Evolutionary conservation across 2,888 invertebrate species (phyloP).

Genomic region (Schizaphis graminum): DNA sequence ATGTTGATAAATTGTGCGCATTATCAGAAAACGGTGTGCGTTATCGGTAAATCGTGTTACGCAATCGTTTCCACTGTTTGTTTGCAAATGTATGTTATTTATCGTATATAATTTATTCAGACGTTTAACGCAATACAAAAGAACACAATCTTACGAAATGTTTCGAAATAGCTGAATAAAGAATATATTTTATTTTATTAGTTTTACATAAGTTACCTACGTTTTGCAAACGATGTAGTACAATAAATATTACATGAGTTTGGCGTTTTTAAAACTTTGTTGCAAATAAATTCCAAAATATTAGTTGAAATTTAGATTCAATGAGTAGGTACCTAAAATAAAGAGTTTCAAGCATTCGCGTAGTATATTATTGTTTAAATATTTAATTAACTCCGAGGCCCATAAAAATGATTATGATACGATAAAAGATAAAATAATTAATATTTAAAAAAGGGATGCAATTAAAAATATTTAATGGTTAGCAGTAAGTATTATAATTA

Average conservation of each 20-base stretch:
- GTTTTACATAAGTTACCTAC: conserved; percentile 14
- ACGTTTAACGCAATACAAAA: neutral
- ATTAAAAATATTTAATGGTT: neutral
- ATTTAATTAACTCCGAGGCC: conserved; percentile 2
- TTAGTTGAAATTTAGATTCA: neutral
- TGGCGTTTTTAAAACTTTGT: neutral
- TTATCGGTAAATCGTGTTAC: neutral
- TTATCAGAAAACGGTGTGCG: neutral
- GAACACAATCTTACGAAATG: neutral
- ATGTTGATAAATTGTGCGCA: neutral
- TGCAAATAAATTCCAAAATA: neutral
- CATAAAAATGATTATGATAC: neutral
- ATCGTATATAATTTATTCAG: neutral
- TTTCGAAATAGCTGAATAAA: conserved; percentile 3
- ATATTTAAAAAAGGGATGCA: neutral
- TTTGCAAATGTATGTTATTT: conserved; percentile 8
- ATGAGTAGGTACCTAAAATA: neutral
- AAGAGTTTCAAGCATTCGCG: neutral
- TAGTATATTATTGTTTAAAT: neutral
- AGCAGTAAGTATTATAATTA: neutral
- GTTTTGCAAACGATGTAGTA: neutral
- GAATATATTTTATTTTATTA: neutral
- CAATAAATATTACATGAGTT: neutral
- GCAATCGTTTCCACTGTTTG: neutral
- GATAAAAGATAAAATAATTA: neutral